Evolutionary conservation across 2,888 invertebrate genomes (phyloP), one percentile per base, ranked within the genome.

Genomic region (Tromatobia lineatoria): DNA sequence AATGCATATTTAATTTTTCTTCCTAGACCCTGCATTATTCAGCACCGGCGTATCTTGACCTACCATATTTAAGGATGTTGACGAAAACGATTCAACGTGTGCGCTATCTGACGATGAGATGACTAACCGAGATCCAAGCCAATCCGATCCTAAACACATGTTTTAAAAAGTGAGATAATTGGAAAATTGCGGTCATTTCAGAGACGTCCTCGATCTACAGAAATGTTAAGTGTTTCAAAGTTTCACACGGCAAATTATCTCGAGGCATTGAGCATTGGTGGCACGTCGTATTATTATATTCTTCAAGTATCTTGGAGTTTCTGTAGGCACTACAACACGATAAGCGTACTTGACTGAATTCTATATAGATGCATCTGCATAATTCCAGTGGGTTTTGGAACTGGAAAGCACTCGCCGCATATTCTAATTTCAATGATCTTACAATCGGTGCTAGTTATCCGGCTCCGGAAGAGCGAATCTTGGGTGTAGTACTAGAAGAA

Each of bases 401-500:
- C 50, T 50, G 42, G 50, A 61, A 47, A 61, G 20, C 66, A 23
- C 34, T 52, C 23, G 29, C 8, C 10, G 42, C 57, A 10, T 34
- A 25, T 42, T 80, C 54, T 71, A 66, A 71, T 71, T 80, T 66
- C 42, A 73, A 80, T 80, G 57, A 66, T 47, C 64, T 67, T 34
- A 80, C 66, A 80, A 80, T 66, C 47, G 73, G 10, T 66, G 73
- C 73, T 73, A 67, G 73, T 80, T 80, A 66, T 80, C 54, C 47
- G 25, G 47, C 29, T 71, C 59, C 73, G 66, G 34, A 47, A 57
- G 66, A 66, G 45, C 29, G 54, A 80, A 73, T 80, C 66, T 80
- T 50, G 45, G 73, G 59, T 71, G 42, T 45, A 75, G 47, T 47
- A 50, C 70, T 20, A 18, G 67, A 71, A 38, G 67, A 78, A 52